phyloP scores from a whole-genome alignment of 2,113 vertebrate species.

The Lophotis ruficrista region DNA sequence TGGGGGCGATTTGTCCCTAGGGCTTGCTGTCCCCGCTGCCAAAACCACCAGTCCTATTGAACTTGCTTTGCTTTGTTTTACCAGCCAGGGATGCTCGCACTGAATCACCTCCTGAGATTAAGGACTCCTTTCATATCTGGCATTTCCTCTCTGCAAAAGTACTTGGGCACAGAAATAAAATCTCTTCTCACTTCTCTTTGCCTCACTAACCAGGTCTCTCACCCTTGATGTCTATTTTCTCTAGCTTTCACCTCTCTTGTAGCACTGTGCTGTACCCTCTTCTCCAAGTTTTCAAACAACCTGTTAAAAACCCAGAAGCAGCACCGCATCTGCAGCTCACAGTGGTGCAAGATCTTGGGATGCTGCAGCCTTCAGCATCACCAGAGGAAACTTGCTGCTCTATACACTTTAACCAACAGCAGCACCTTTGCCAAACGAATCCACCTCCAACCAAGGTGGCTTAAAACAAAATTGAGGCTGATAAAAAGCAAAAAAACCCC shows the following conservation, averaged over 20 bases:
- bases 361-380: not conserved
- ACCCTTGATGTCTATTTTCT: not conserved
- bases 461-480: not conserved
- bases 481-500: not conserved
- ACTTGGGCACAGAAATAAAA: not conserved
- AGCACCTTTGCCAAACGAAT: not conserved
- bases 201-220: not conserved
- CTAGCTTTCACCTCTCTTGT: not conserved
- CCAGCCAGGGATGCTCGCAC: rapidly evolving
- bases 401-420: not conserved
- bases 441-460: not conserved
- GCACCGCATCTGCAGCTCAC: not conserved
- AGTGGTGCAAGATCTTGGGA: rapidly evolving
- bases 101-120: not conserved
- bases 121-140: not conserved
- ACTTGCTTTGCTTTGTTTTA: not conserved
- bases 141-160: not conserved
- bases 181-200: not conserved
- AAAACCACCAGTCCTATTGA: slow-evolving; percentile 4
- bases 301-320: not conserved
- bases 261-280: not conserved
- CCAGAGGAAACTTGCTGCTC: not conserved
- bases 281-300: not conserved
- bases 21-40: not conserved
- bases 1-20: slow-evolving; percentile 4